Base-by-base conservation (phyloP, 2,888 invertebrate genomes). In the Orchestes rusci region DNA sequence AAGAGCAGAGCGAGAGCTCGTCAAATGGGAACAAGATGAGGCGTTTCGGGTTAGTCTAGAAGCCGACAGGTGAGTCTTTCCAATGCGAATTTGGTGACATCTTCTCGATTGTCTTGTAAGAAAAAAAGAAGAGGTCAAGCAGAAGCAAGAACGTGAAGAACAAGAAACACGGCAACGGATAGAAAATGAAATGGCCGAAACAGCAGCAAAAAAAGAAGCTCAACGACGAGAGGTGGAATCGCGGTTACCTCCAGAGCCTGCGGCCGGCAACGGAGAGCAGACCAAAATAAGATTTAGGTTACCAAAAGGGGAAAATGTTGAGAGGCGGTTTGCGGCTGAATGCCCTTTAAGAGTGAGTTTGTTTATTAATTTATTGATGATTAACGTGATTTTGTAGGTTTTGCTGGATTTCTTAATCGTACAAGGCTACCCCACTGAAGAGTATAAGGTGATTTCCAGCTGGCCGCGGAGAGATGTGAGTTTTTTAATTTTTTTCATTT, bases 391-490 rank as follows among this genome's bases (percentile, higher is more conserved):
- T 29, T 71, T 75, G 13, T 74, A 84, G 78, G 81, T 81, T 54
- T 73, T 95, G 61, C 73, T 94, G 56, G 88, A 93, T 71, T 95
- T 80, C 73, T 77, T 94, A 53, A 82, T 86, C 44, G 88, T 91
- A 33, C 79, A 89, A 72, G 94, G 94, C 46, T 95, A 82, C 70
- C 85, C 89, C 52, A 77, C 80, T 56, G 83, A 85, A 58, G 87
- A 87, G 64, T 94, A 82, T 67, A 95, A 94, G 76, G 82, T 94
- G 48, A 83, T 95, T 60, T 83, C 87, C 59, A 88, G 91, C 69
- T 95, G 88, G 87, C 95, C 95, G 65, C 80, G 93, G 64, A 82
- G 86, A 77, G 95, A 95, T 78, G 89, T 95, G 73, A 86, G 88
- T 82, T 56, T 8, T 20, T 36, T 10, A 31, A 8, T 23, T 8